Percentiles rank a stretch among this genome's conserved stretches.
Evolutionary conservation across 2,797 vertebrate species (phyloP).

Genomic region (Enteromius argenteus): DNA sequence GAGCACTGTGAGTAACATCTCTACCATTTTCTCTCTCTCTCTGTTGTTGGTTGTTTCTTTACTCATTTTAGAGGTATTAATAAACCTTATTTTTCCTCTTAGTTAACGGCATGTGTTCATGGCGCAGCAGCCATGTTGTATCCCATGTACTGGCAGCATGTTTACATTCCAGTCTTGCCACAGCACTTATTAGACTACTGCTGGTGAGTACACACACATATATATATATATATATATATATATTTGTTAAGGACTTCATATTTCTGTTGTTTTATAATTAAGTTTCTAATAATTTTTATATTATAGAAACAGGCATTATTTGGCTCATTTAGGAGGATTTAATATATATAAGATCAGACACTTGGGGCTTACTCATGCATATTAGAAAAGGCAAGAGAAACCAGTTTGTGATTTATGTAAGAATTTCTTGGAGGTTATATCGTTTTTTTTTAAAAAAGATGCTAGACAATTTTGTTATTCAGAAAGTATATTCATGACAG

Average conservation of each 20-base stretch:
- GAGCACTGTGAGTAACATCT: slow-evolving; percentile 91
- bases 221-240: too few species aligned
- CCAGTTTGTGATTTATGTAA: too few species aligned
- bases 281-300: too few species aligned
- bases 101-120: slow-evolving; percentile 98
- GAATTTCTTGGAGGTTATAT: too few species aligned
- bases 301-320: neutral
- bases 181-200: slow-evolving; percentile 97
- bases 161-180: slow-evolving; percentile 98
- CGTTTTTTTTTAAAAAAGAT: too few species aligned
- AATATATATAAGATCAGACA: too few species aligned
- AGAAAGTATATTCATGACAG: too few species aligned
- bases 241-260: too few species aligned
- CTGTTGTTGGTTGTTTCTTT: neutral
- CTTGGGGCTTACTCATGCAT: too few species aligned
- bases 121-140: slow-evolving; percentile 96
- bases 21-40: neutral
- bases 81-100: slow-evolving; percentile 39
- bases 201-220: slow-evolving; percentile 82
- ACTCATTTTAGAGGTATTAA: neutral
- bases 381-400: too few species aligned
- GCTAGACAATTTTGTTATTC: too few species aligned
- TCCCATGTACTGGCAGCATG: slow-evolving; percentile 99
- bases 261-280: neutral
- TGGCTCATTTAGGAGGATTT: neutral